Conservation (phyloP, 1,140 invertebrate genomes). For the Ladona fulva region DNA sequence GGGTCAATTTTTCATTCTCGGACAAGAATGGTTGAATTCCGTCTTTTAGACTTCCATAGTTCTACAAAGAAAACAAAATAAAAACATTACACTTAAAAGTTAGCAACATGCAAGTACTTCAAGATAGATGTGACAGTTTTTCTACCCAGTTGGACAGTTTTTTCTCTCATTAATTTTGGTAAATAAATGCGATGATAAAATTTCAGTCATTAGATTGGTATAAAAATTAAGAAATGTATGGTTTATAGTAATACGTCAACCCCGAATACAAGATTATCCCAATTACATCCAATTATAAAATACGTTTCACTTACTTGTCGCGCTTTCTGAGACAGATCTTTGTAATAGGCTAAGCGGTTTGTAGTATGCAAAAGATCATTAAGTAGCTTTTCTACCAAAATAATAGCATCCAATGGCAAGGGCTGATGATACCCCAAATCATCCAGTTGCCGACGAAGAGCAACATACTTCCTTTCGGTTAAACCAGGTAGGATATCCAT, state of each 20-base stretch:
- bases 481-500: neutral
- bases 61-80: slow-evolving; percentile 34
- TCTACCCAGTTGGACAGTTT: too few species aligned
- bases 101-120: too few species aligned
- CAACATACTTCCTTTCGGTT: slow-evolving; percentile 38
- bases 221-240: too few species aligned
- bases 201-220: too few species aligned
- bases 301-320: slow-evolving; percentile 38
- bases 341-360: slow-evolving; percentile 66
- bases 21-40: slow-evolving; percentile 57
- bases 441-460: slow-evolving; percentile 51
- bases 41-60: slow-evolving; percentile 46
- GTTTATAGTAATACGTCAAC: too few species aligned
- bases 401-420: slow-evolving; percentile 59
- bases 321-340: slow-evolving; percentile 56
- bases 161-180: too few species aligned
- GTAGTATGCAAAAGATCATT: slow-evolving; percentile 69
- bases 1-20: slow-evolving; percentile 57
- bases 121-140: too few species aligned
- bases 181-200: too few species aligned
- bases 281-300: neutral
- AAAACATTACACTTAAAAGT: too few species aligned
- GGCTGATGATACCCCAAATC: slow-evolving; percentile 62
- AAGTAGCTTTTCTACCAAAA: slow-evolving; percentile 62
- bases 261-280: neutral